Base-by-base conservation (phyloP, 2,113 vertebrate species). In the Grammomys surdaster region DNA sequence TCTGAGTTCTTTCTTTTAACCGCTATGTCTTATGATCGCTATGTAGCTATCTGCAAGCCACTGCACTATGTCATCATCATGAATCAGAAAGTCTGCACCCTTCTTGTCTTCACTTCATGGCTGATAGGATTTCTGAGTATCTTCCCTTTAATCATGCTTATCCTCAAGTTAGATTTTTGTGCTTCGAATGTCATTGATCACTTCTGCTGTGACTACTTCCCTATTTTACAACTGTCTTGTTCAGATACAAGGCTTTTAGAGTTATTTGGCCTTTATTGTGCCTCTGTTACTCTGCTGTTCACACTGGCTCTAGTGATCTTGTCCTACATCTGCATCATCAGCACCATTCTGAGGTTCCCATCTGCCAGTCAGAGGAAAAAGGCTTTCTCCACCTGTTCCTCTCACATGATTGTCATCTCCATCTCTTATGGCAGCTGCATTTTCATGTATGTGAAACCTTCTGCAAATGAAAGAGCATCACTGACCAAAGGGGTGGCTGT, bases 201-300 rank as follows among this genome's bases (percentile, higher is more conserved):
- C 65, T 97, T 97, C 40, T 97, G 40, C 19, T 97, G 95, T 91
- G 95, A 96, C n/a, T 93, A 90, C 60, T 95, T 97, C 31, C 89
- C 95, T 13, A 95, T 97, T 77, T 85, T 97, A 43, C 90, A 95
- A 7, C 73, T 97, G 7, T 96, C 97, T 0, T 97, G 96, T 78
- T 76, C 88, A 40, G 92, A 97, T 4, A 96, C 88, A 0, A 2
- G n/a, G 46, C 2, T 43, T 17, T 33, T 98, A 33, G 92, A 97
- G 56, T 82, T 46, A 19, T 82, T 78, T 67, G 93, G 67, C 0
- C 91, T 97, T 60, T 88, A 91, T n/a, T 91, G 90, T 88, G 94
- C 87, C 12, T 56, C 94, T 36, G 26, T 97, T 36, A 77, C 94
- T 31, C 63, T 97, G 51, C 13, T 97, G 20, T 89, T 95, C 48